Base-by-base conservation (phyloP, 1,140 invertebrate species). In the Drosophila watanabei region DNA sequence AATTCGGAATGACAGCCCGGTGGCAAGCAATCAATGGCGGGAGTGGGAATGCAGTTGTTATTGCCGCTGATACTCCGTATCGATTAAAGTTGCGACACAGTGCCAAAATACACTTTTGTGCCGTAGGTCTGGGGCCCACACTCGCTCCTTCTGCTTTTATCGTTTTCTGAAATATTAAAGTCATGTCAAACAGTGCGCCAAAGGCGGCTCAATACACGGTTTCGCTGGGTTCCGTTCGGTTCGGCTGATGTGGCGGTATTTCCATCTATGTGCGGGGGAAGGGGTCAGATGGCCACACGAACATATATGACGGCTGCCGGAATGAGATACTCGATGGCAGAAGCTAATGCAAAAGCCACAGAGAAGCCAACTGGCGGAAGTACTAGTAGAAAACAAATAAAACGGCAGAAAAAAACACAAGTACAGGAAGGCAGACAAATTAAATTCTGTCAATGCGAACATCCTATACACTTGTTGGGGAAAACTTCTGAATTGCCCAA, bases 131-230 rank as follows among this genome's bases (percentile, higher is more conserved):
- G 16, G n/a, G 45, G 30, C n/a, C 18, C 45, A 63, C 59, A 52
- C 51, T 56, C 52, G 10, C 35, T 28, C 20, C 18, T 20, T 32
- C 41, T 56, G 76, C 76, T 86, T 86, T 86, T 88, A 73, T 77
- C 60, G 72, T 81, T 77, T 79, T 64, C 62, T 76, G 48, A 77
- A 71, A 84, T 73, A 85, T 85, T 85, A 80, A 85, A 85, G 66
- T 77, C 82, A 80, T 85, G 86, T 85, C 85, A 89, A 89, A 89
- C 75, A 89, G 75, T 88, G 85, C 84, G 85, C 76, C 85, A 88
- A 79, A 90, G 79, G 82, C 82, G 58, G 75, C 63, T 77, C 37
- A 71, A 72, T 79, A 79, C 48, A 79, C 54, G 51, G 43, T 35
- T 60, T 11, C 46, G 24, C 18, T n/a, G 30, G 49, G 49, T 39